Evolutionary conservation across 2,113 vertebrate genomes (phyloP), one percentile per base, ranked within the genome.

Genomic region (Phylloscopus trochiloides): DNA sequence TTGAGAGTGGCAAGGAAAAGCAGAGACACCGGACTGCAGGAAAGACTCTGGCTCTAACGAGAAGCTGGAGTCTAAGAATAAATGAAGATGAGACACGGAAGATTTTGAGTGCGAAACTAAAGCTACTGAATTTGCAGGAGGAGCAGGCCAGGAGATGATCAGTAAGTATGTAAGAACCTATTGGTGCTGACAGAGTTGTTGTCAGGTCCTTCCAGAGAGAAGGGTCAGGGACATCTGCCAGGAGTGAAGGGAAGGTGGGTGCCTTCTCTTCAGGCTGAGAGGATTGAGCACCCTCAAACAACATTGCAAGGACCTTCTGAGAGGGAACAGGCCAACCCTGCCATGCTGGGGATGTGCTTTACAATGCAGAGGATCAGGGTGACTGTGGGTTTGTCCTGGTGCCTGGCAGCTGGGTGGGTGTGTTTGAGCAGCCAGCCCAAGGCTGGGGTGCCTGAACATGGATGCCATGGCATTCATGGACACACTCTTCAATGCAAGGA

Each of bases 301-400:
- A 45, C 32, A 9, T 7, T 10, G 40, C 40, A 72, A 17, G 32
- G 14, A 59, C 8, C 17, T 26, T 67, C 40, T 28, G 25, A 34
- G 62, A 50, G 22, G 26, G 34, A 84, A 31, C 21, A 67, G 55
- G 78, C 13, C 29, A 73, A 17, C 4, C 20, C 11, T 24, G 40
- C 22, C 13, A 1, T 3, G 17, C 26, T 65, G 74, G n/a, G 13
- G 50, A 43, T 66, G 65, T 34, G 50, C 24, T 85, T 5, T 48
- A 22, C 17, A 10, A 19, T 1, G 4, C 1, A 3, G 65, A 42
- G 47, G 9, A n/a, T 21, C 6, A 6, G 17, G 32, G 12, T 34
- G 43, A 25, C 42, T 40, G 31, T 57, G 31, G 31, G 1, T 73
- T 31, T 80, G 43, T 85, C 22, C 45, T 65, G 34, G 34, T 38